These are phyloP conservation scores for Okapia johnstoni DNA, from an alignment of 2,113 vertebrate species.

Conservation along the genomic window DNA sequence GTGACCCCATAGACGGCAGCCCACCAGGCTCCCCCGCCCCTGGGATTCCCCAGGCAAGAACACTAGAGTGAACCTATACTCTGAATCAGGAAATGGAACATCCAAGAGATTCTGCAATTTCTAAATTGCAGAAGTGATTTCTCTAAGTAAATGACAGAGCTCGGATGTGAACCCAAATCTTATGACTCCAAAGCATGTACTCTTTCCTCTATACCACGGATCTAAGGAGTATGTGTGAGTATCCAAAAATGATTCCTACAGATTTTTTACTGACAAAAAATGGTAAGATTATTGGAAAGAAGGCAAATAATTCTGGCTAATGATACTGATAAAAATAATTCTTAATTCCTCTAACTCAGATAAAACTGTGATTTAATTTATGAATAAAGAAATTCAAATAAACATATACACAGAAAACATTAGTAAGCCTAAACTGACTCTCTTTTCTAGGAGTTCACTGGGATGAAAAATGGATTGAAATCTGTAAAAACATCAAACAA, in stretches of 20 bases:
- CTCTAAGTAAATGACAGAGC: background rate
- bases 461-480: background rate
- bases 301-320: constrained; percentile 4
- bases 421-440: background rate
- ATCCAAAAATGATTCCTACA: background rate
- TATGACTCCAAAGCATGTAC: background rate
- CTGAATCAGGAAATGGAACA: background rate
- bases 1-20: too few species aligned
- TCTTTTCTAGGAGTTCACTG: background rate
- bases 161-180: background rate
- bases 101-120: background rate
- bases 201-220: background rate
- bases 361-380: background rate
- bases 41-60: too few species aligned
- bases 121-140: background rate
- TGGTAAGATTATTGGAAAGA: background rate
- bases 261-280: background rate
- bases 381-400: background rate
- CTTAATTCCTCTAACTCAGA: background rate
- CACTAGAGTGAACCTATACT: background rate
- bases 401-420: background rate
- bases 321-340: background rate
- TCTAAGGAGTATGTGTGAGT: background rate
- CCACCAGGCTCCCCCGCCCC: too few species aligned
- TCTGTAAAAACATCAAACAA: background rate